Evolutionary conservation across 2,113 vertebrate species (phyloP).

Genomic region (Chamaea fasciata): DNA sequence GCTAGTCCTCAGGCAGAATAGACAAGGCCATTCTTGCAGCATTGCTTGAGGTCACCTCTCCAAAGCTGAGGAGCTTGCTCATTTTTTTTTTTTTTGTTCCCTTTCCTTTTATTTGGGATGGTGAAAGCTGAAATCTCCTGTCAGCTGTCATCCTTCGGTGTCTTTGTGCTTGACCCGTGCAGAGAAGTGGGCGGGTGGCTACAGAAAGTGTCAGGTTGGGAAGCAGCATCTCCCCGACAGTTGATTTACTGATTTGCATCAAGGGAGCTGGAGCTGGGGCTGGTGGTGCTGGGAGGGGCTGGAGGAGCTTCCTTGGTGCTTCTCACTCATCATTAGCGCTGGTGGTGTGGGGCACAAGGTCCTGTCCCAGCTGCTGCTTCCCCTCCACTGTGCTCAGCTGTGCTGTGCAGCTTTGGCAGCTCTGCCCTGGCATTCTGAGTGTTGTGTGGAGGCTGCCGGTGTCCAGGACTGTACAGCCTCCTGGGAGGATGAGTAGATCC

Average conservation of each 20-base stretch:
- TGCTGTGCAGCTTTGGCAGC: background rate
- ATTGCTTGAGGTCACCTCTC: background rate
- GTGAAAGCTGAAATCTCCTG: background rate
- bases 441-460: accelerated
- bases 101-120: background rate
- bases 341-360: too few relatives aligned
- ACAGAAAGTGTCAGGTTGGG: background rate
- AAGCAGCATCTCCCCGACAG: background rate
- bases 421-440: accelerated
- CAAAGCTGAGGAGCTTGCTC: background rate
- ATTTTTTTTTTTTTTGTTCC: background rate
- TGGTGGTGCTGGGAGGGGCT: background rate
- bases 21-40: background rate
- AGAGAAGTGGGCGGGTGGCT: background rate
- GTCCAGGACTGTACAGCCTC: accelerated
- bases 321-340: accelerated
- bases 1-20: accelerated
- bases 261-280: background rate
- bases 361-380: background rate
- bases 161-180: background rate
- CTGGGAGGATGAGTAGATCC: background rate
- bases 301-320: background rate
- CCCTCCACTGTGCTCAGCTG: background rate
- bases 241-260: background rate
- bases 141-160: background rate